Conservation (phyloP, 2,888 invertebrate genomes). For the Tachina grossa region DNA sequence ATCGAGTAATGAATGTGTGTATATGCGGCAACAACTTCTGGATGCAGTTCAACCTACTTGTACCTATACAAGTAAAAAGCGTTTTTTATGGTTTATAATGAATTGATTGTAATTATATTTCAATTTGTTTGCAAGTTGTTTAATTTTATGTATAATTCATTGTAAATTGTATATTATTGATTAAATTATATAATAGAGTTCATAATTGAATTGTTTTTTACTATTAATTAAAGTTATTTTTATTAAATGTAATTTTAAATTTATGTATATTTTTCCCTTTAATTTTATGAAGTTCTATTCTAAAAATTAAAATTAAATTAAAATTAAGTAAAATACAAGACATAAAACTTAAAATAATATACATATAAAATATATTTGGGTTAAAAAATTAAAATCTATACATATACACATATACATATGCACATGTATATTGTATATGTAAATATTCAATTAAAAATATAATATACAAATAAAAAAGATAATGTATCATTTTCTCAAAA, state of each 20-base stretch:
- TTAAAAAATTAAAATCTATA: conserved; percentile 12
- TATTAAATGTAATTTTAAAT: conserved; percentile 56
- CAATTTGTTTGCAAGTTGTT: conserved; percentile 63
- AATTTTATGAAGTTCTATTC: conserved; percentile 46
- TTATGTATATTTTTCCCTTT: conserved; percentile 29
- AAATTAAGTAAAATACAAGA: conserved; percentile 20
- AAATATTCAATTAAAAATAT: background rate
- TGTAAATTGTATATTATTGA: conserved; percentile 69
- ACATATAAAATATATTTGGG: conserved; percentile 28
- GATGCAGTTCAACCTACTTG: background rate
- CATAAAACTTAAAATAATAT: conserved; percentile 34
- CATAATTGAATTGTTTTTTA: conserved; percentile 64
- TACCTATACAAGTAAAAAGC: conserved; percentile 26
- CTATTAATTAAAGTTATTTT: conserved; percentile 60
- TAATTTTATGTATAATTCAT: conserved; percentile 64
- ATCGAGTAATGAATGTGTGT: background rate
- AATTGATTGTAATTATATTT: conserved; percentile 71
- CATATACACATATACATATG: too few relatives aligned
- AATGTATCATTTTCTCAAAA: conserved; percentile 24
- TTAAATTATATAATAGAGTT: conserved; percentile 68
- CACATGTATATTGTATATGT: background rate
- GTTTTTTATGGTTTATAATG: conserved; percentile 59
- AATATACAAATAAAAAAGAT: conserved; percentile 21
- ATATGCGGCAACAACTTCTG: background rate
- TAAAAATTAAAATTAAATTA: conserved; percentile 59